A percentile compares a stretch with the other conserved stretches of the same genome.
Conservation (phyloP, 2,797 vertebrate genomes). For the Pangasius sanitwongsei region DNA sequence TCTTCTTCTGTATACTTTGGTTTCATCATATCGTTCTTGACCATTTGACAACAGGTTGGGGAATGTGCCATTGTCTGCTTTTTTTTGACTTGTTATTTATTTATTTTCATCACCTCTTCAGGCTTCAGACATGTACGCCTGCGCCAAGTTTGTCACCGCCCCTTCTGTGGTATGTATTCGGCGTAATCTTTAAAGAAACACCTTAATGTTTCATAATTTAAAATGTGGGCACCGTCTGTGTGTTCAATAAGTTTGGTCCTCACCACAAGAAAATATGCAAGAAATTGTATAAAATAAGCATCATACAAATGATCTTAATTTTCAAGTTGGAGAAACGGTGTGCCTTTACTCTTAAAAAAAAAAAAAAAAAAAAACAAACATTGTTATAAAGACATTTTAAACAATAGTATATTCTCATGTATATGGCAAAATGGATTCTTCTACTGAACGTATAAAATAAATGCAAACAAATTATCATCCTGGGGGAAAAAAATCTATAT, state of each 20-base stretch:
- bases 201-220: neutral
- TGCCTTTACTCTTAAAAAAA: neutral
- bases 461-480: neutral
- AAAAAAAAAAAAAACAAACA: no score
- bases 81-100: constrained; percentile 39
- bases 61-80: neutral
- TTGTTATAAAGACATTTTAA: no score
- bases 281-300: neutral
- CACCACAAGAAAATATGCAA: neutral
- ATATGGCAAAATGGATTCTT: neutral
- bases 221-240: neutral
- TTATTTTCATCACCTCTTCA: constrained; percentile 43
- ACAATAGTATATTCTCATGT: neutral
- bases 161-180: constrained; percentile 75
- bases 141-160: constrained; percentile 78
- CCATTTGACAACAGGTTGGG: neutral
- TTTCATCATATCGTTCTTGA: neutral
- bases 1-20: neutral
- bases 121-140: constrained; percentile 79
- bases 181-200: neutral
- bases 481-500: no score
- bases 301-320: neutral
- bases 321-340: neutral
- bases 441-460: neutral
- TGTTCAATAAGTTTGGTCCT: neutral